A percentile compares a stretch with the other conserved stretches of the same genome.
Conservation (phyloP, 2,113 vertebrate species). For the Stegostoma tigrinum region DNA sequence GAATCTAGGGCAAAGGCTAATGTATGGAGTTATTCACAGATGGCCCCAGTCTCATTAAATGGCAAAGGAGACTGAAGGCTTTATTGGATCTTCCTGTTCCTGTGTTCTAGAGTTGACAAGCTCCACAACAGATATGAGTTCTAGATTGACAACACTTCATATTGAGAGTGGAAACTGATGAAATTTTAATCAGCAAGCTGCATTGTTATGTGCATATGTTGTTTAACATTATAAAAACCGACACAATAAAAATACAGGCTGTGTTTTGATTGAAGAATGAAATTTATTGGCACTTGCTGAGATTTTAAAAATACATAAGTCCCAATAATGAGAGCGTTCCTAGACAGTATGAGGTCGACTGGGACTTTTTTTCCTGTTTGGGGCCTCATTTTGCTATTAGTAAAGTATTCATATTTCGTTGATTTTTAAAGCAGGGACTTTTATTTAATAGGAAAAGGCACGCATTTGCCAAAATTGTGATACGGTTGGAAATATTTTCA, state of each 20-base stretch:
- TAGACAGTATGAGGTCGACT: not conserved
- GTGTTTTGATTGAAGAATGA: not conserved
- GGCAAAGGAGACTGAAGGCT: too few species aligned
- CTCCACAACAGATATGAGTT: not conserved
- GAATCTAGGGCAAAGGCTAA: too few species aligned
- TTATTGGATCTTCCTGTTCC: too few species aligned
- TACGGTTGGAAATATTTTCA: not conserved
- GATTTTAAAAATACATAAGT: not conserved
- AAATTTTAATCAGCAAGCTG: not conserved
- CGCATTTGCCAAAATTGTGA: not conserved
- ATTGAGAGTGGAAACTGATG: not conserved
- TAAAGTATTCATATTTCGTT: not conserved
- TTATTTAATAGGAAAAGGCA: not conserved
- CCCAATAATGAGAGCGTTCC: not conserved
- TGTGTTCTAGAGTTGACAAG: too few species aligned
- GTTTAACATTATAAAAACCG: not conserved
- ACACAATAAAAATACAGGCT: not conserved
- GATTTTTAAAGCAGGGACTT: not conserved
- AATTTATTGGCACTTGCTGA: not conserved
- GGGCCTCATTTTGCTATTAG: not conserved
- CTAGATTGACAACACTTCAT: not conserved
- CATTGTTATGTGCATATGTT: not conserved
- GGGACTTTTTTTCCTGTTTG: not conserved
- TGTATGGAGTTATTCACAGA: too few species aligned
- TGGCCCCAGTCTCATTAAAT: too few species aligned